phyloP scores from a whole-genome alignment of 2,888 invertebrate species.

The Drosophila demipolita region DNA sequence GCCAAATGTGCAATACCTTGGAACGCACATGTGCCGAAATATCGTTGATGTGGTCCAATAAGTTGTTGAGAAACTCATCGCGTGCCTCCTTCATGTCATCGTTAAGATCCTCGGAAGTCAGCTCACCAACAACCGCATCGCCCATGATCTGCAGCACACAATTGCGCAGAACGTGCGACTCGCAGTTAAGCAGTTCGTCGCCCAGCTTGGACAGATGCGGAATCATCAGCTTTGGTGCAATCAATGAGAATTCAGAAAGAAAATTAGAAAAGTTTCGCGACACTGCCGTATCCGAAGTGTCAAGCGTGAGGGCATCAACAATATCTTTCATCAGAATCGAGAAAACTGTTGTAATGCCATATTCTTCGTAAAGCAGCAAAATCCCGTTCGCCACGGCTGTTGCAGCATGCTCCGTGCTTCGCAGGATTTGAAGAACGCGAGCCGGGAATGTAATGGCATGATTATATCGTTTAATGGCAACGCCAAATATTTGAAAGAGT shows the following conservation, averaged over 20 bases:
- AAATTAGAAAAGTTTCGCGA: slow-evolving; percentile 84
- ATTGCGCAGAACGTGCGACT: slow-evolving; percentile 91
- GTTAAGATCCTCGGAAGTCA: slow-evolving; percentile 90
- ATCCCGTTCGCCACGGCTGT: slow-evolving; percentile 83
- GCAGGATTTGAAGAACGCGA: slow-evolving; percentile 88
- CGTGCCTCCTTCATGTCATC: slow-evolving; percentile 89
- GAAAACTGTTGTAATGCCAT: slow-evolving; percentile 82
- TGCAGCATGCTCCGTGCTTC: slow-evolving; percentile 82
- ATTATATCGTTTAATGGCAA: slow-evolving; percentile 92
- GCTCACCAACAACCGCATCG: slow-evolving; percentile 90
- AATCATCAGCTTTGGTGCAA: slow-evolving; percentile 83
- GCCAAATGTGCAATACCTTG: slow-evolving; percentile 94
- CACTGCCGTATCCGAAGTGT: slow-evolving; percentile 80
- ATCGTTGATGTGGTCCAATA: slow-evolving; percentile 94
- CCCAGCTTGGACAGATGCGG: slow-evolving; percentile 83
- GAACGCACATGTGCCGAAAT: slow-evolving; percentile 93
- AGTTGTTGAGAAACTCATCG: slow-evolving; percentile 91
- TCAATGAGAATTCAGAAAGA: slow-evolving; percentile 81
- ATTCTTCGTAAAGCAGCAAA: slow-evolving; percentile 83
- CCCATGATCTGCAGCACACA: slow-evolving; percentile 93
- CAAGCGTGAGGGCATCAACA: slow-evolving; percentile 80
- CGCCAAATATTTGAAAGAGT: slow-evolving; percentile 92
- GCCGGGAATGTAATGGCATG: slow-evolving; percentile 92
- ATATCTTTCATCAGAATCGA: slow-evolving; percentile 83
- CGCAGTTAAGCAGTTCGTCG: slow-evolving; percentile 83